These are phyloP conservation scores for Pristionchus exspectatus DNA, from an alignment of 2,888 invertebrate genomes.

Conservation along the genomic window DNA sequence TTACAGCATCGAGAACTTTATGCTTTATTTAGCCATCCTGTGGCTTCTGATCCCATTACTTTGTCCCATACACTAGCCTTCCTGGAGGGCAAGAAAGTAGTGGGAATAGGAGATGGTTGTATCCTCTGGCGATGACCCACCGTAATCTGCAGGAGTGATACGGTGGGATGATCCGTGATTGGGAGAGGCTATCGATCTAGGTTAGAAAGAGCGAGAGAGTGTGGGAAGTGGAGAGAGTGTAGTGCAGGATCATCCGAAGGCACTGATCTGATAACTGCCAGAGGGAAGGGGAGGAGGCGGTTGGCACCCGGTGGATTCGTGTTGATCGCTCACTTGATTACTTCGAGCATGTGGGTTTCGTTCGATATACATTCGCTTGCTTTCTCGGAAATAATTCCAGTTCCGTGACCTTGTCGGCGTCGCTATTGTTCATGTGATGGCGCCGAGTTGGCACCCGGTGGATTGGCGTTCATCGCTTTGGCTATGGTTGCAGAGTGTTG, in stretches of 20 bases:
- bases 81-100: not conserved
- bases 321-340: not conserved
- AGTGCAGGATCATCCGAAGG: not conserved
- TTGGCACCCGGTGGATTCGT: not conserved
- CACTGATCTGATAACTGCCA: not conserved
- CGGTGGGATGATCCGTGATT: not conserved
- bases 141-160: not conserved
- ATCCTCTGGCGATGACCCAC: not conserved
- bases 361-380: too few species aligned
- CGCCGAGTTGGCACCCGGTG: not conserved
- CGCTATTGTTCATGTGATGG: too few species aligned
- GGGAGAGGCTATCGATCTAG: too few species aligned
- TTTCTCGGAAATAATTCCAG: too few species aligned
- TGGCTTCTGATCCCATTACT: not conserved
- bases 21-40: not conserved
- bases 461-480: not conserved
- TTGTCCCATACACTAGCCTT: not conserved
- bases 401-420: too few species aligned
- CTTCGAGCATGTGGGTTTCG: too few species aligned
- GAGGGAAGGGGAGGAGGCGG: not conserved
- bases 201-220: too few species aligned
- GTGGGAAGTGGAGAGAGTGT: too few species aligned
- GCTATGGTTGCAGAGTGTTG: too few species aligned
- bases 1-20: too few species aligned
- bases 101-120: not conserved